Evolutionary conservation across 2,797 vertebrate genomes (phyloP).

Genomic region (Coregonus sp.): DNA sequence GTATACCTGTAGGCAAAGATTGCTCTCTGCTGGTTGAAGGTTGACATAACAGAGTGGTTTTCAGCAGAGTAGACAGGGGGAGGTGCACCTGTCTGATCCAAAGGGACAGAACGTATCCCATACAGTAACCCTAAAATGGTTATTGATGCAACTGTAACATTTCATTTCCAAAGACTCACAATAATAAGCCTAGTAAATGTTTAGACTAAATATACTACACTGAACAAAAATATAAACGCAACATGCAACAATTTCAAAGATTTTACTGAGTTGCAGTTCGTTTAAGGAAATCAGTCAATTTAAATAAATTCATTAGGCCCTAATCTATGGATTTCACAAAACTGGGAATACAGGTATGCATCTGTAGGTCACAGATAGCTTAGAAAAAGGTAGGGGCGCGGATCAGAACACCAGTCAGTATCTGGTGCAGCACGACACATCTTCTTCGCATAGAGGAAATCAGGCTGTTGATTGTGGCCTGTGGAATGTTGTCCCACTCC

Average conservation of each 20-base stretch:
- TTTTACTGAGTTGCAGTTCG: too few species aligned
- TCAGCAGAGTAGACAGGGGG: background rate
- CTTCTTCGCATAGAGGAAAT: too few species aligned
- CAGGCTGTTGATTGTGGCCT: too few species aligned
- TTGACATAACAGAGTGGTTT: background rate
- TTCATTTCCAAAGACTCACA: background rate
- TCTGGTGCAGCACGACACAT: too few species aligned
- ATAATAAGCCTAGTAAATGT: background rate
- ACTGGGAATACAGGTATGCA: too few species aligned
- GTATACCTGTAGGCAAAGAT: slow-evolving; percentile 6
- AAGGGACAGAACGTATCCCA: background rate
- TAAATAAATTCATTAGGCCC: too few species aligned
- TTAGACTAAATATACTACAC: background rate
- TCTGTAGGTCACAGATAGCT: too few species aligned
- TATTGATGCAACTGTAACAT: background rate
- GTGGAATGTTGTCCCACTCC: too few species aligned
- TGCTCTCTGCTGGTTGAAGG: slow-evolving; percentile 55
- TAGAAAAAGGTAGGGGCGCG: too few species aligned
- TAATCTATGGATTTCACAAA: too few species aligned
- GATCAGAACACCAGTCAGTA: too few species aligned
- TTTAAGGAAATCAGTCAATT: too few species aligned
- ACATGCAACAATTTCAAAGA: background rate
- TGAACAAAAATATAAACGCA: background rate
- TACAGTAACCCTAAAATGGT: background rate
- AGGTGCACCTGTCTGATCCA: slow-evolving; percentile 22